A percentile compares a stretch with the other conserved stretches of the same genome.
Evolutionary conservation across 2,113 vertebrate genomes (phyloP).

Genomic region (Psephotus haematonotus): DNA sequence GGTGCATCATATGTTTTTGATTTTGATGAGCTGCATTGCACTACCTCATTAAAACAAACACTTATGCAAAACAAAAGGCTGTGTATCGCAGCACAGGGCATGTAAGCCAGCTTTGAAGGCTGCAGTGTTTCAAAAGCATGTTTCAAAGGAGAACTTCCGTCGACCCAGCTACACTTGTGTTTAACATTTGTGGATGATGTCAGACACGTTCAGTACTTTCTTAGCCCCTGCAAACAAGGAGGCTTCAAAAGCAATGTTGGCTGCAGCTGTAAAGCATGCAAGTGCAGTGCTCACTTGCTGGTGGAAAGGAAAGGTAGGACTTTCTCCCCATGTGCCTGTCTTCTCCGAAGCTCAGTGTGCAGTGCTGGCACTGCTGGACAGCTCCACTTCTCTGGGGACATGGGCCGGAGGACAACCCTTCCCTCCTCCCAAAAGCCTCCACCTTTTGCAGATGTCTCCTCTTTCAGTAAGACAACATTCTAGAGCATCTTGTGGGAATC

Average conservation of each 20-base stretch:
- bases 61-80: slow-evolving; percentile 66
- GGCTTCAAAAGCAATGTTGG: background rate
- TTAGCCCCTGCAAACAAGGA: background rate
- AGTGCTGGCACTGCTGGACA: slow-evolving; percentile 64
- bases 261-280: slow-evolving; percentile 6
- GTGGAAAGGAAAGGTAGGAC: background rate
- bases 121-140: slow-evolving; percentile 43
- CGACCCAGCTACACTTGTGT: background rate
- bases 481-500: background rate
- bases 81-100: background rate
- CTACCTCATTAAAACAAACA: slow-evolving; percentile 78
- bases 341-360: background rate
- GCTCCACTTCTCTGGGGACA: slow-evolving; percentile 16
- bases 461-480: background rate
- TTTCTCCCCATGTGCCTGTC: background rate
- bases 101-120: slow-evolving; percentile 31
- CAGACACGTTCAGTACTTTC: background rate
- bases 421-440: background rate
- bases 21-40: slow-evolving; percentile 61
- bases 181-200: slow-evolving; percentile 19
- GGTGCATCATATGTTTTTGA: slow-evolving; percentile 81
- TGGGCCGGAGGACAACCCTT: background rate
- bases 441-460: background rate
- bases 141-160: slow-evolving; percentile 4
- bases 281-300: background rate